Percentiles rank a stretch among this genome's conserved stretches.
Conservation (phyloP, 2,113 vertebrate genomes). For the Dryoscopus gambensis region DNA sequence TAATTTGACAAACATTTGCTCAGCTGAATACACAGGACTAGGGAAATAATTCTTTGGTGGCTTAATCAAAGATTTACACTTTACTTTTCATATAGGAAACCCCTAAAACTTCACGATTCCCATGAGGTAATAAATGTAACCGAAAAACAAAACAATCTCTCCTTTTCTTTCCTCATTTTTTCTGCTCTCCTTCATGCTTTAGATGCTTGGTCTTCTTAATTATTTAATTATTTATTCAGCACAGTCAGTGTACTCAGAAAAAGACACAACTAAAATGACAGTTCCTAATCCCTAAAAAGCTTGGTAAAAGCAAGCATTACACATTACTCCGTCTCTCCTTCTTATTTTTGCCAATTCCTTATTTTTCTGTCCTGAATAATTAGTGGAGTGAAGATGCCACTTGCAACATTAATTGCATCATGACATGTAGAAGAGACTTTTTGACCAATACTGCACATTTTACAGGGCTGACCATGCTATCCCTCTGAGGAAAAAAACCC, state of each 20-base stretch:
- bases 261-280: neutral
- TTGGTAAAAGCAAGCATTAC: neutral
- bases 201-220: neutral
- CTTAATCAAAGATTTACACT: neutral
- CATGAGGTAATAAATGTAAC: neutral
- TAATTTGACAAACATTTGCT: neutral
- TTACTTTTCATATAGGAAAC: neutral
- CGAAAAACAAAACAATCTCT: neutral
- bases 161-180: neutral
- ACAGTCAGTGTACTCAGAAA: neutral
- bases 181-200: neutral
- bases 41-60: neutral
- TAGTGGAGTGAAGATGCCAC: neutral
- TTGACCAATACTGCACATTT: neutral
- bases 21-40: neutral
- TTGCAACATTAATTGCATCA: neutral
- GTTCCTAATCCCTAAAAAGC: neutral
- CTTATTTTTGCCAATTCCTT: neutral
- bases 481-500: rapidly evolving
- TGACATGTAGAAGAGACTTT: neutral
- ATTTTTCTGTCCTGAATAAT: neutral
- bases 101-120: neutral
- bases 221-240: constrained; percentile 2
- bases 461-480: neutral
- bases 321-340: neutral